Base-by-base conservation (phyloP, 2,113 vertebrate genomes). In the Salvator merianae region DNA sequence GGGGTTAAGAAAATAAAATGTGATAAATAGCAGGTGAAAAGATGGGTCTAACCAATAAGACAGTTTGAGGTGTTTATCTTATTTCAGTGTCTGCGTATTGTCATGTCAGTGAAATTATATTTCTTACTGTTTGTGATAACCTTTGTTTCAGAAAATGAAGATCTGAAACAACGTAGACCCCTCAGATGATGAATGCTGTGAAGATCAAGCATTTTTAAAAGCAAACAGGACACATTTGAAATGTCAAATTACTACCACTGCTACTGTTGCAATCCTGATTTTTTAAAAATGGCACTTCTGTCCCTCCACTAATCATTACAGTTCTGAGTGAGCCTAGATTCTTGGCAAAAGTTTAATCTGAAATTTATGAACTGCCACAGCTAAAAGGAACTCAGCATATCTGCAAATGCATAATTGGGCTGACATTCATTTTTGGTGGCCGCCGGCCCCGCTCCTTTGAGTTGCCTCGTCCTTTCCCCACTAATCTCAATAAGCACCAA, bases 51-150 rank as follows among this genome's bases (percentile, higher is more conserved):
- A 30, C 13, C 1, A 77, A 10, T 26, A 0, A 10, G 7, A 12
- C 88, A 59, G 18, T 89, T 87, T 77, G 73, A 87, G 81, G 9
- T 86, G n/a, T 8, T 53, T 7, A 9, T 68, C 86, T 62, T 53
- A 24, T 24, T 77, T 16, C 32, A 74, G 76, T 77, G 85, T 70
- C 82, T 77, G 53, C 6, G 26, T 70, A 73, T 55, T 28, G 5
- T 16, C 36, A 85, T 59, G 80, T 65, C 80, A 82, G 40, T 55
- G 32, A 62, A 0, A 0, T 87, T 89, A 77, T 77, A 1, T 53
- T 6, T 68, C 87, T 63, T 30, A 38, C 55, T 62, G 38, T 14
- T 63, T 12, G 18, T 38, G 47, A 77, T 50, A 24, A 18, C 85
- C 32, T 81, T 75, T 12, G 10, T 28, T 68, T 43, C 43, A 86